Percentiles rank a stretch among this genome's conserved stretches.
Conservation (phyloP, 2,113 vertebrate genomes). For the Amphilophus citrinellus region DNA sequence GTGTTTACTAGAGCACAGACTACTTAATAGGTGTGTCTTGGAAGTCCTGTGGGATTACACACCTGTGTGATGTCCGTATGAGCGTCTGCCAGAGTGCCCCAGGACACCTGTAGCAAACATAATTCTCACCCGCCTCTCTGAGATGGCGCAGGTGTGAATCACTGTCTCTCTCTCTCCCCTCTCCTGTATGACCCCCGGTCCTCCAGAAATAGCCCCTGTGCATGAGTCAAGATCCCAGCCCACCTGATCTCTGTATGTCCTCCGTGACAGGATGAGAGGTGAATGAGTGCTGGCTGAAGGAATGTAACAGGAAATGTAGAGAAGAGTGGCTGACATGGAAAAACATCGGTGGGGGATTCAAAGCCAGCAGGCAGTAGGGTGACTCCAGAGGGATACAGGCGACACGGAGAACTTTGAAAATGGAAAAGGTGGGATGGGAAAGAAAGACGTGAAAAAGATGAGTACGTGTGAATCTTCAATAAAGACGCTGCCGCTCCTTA, state of each 20-base stretch:
- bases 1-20: constrained; percentile 15
- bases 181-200: not conserved
- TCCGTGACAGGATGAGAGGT: not conserved
- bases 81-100: constrained; percentile 11
- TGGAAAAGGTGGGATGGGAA: constrained; percentile 32
- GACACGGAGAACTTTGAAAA: constrained; percentile 7
- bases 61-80: constrained; percentile 60
- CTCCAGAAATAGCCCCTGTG: constrained; percentile 60
- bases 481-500: constrained; percentile 16
- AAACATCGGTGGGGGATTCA: not conserved
- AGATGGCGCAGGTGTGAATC: constrained; percentile 72
- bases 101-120: constrained; percentile 63
- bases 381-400: constrained; percentile 11
- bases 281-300: not conserved
- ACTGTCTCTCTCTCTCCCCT: constrained; percentile 48
- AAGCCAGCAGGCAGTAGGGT: not conserved
- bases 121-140: constrained; percentile 70
- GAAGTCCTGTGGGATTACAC: constrained; percentile 67
- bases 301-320: constrained; percentile 9
- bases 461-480: constrained; percentile 32
- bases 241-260: constrained; percentile 1
- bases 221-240: constrained; percentile 46
- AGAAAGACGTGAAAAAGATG: constrained; percentile 10
- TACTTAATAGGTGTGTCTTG: constrained; percentile 44
- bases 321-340: constrained; percentile 15